Base-by-base conservation (phyloP, 2,888 invertebrate genomes). In the Chrysopilus asiliformis region DNA sequence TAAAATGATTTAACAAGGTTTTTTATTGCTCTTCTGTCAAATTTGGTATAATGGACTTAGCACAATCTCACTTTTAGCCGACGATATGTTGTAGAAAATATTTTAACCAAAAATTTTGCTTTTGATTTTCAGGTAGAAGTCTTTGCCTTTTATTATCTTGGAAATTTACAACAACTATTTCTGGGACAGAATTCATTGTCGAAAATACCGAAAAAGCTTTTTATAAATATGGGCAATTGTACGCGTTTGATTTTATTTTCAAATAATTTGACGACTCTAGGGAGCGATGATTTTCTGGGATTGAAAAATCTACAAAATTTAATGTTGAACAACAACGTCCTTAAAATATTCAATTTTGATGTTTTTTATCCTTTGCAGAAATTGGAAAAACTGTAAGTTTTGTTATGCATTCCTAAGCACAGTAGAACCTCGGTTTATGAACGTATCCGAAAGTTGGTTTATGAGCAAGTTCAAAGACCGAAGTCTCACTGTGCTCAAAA, bases 251-350 rank as follows among this genome's bases (percentile, higher is more conserved):
- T 72, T 45, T 56, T 76, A 27, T 70, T 70, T 53, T 69, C 66
- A 36, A 75, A 67, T 50, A 60, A 65, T 49, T 42, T 65, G 49
- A 57, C 68, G 47, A 49, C 53, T 1, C 47, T 71, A 27, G 59
- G 65, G 29, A 56, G 60, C 1, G 56, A 57, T 4, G 59, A 68
- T 30, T 72, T 76, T 43, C 44, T 50, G 10, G 67, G 68, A 0
- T 53, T 74, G 7, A 43, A 47, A 13, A 64, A 65, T 44, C 51
- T 77, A 3, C 60, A 63, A 20, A 60, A 64, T 38, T 54, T 77
- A 2, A 65, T 72, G 52, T 53, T 77, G n/a, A 72, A 73, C 47
- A 72, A 76, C 49, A 77, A 76, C 45, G 51, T 68, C 22, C 45
- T 76, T 2, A 66, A 67, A 32, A 53, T 57, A 29, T 59, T 69